These are phyloP conservation scores for Stenoptilia bipunctidactyla DNA, from an alignment of 2,888 invertebrate genomes.

Conservation along the genomic window DNA sequence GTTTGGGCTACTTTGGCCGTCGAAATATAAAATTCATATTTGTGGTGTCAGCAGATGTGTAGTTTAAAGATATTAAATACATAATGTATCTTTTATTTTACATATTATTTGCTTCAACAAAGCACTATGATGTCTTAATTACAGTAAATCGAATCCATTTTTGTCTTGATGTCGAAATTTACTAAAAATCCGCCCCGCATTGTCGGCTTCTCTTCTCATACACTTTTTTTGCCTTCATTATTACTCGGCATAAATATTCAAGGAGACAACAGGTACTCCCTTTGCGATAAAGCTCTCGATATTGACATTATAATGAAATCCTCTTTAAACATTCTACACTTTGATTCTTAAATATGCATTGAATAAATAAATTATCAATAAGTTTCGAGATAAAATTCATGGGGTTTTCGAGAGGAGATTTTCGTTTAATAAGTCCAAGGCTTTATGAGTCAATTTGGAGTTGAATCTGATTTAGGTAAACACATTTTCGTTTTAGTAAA, in stretches of 20 bases:
- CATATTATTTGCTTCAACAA: too few relatives aligned
- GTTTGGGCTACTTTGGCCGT: too few relatives aligned
- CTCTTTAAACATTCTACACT: constrained; percentile 31
- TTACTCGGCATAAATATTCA: constrained; percentile 45
- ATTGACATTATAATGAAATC: constrained; percentile 47
- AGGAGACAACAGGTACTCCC: constrained; percentile 32
- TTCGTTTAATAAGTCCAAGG: not conserved
- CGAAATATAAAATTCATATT: too few relatives aligned
- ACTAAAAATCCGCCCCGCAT: constrained; percentile 26
- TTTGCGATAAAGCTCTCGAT: constrained; percentile 33
- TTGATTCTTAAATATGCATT: constrained; percentile 35
- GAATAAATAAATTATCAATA: constrained; percentile 28
- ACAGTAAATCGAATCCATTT: constrained; percentile 5
- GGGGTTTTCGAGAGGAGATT: constrained; percentile 12
- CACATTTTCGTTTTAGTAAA: constrained; percentile 16
- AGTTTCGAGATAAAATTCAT: constrained; percentile 16
- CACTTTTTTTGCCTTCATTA: constrained; percentile 32
- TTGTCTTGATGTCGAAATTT: constrained; percentile 21
- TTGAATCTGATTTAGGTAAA: constrained; percentile 12
- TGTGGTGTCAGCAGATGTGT: too few relatives aligned
- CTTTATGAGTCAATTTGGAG: too few relatives aligned
- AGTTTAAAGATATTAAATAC: too few relatives aligned
- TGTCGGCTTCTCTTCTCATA: constrained; percentile 10
- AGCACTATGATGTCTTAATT: too few relatives aligned
- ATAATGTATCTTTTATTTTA: too few relatives aligned